Evolutionary conservation across 2,888 invertebrate genomes (phyloP), one percentile per base, ranked within the genome.

Genomic region (Dryadula phaetusa): DNA sequence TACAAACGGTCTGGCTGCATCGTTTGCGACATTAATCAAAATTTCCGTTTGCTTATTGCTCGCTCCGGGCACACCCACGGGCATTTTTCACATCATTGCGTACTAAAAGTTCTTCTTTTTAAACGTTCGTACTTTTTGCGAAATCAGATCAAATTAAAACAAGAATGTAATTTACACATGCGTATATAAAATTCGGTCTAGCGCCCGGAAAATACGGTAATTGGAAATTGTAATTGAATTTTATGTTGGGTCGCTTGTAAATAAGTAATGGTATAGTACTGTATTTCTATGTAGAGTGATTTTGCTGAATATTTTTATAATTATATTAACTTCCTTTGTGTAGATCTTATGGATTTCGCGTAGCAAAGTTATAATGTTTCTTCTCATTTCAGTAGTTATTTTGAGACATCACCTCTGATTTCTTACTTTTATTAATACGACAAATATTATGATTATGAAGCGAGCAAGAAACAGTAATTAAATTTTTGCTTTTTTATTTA

Each of bases 1-100:
- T 62, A 22, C 44, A 61, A 53, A 47, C 63, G 53, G 49, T 37
- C 60, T 44, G 52, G 25, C 52, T 44, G 60, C 37, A 67, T 37
- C 37, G 53, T 64, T 67, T 56, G 47, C 49, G 64, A 49, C 62
- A 67, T 70, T 66, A 66, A 69, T 69, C 66, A 66, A 66, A 69
- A 69, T 66, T 64, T 69, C 66, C 69, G 66, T 60, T 64, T 63
- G 63, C 60, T 63, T 64, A 66, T 69, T 69, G 69, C 63, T 62
- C 37, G 60, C 52, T 63, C 37, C 58, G 18, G 58, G 58, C 46
- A 22, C 53, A 69, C 60, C 69, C 62, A 10, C 47, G 28, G 46
- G 63, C 66, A 62, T 63, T 66, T 69, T 69, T 53, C 40, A 61
- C 46, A 49, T 66, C 46, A 61, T 66, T 66, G 60, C 52, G 22